Conservation (phyloP, 2,888 invertebrate genomes). For the Vannuccia rotundouncinata region DNA sequence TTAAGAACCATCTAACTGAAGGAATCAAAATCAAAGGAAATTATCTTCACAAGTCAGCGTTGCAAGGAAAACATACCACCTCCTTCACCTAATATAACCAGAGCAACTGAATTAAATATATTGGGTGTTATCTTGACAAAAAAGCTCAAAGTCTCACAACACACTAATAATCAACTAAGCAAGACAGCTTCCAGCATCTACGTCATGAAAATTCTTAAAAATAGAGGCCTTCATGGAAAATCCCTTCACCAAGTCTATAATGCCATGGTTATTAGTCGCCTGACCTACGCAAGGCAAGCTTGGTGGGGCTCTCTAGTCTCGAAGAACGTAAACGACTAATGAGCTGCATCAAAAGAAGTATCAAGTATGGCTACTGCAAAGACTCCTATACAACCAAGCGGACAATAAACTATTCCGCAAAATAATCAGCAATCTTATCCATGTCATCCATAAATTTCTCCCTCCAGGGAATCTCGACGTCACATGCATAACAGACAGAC, state of each 20-base stretch:
- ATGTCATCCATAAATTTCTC: conserved; percentile 14
- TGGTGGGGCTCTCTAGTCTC: neutral
- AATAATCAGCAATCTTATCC: conserved; percentile 7
- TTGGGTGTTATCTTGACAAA: conserved; percentile 17
- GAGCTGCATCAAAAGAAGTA: neutral
- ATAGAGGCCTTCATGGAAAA: neutral
- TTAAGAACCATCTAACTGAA: conserved; percentile 7
- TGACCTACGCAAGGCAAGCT: neutral
- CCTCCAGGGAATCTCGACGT: conserved; percentile 9
- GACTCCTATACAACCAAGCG: neutral
- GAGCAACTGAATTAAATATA: conserved; percentile 4
- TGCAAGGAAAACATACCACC: conserved; percentile 14
- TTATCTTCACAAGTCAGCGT: neutral
- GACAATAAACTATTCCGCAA: neutral
- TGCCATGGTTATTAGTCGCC: neutral
- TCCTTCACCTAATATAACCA: neutral
- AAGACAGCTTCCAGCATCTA: neutral
- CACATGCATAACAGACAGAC: conserved; percentile 15
- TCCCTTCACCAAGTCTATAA: neutral
- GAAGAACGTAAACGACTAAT: neutral
- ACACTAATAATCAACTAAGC: conserved; percentile 7
- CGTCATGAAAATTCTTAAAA: neutral
- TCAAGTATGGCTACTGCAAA: neutral
- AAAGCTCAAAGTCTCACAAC: neutral
- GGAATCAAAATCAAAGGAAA: neutral